These are phyloP conservation scores for Mungos mungo DNA, from an alignment of 2,113 vertebrate genomes.

Conservation along the genomic window DNA sequence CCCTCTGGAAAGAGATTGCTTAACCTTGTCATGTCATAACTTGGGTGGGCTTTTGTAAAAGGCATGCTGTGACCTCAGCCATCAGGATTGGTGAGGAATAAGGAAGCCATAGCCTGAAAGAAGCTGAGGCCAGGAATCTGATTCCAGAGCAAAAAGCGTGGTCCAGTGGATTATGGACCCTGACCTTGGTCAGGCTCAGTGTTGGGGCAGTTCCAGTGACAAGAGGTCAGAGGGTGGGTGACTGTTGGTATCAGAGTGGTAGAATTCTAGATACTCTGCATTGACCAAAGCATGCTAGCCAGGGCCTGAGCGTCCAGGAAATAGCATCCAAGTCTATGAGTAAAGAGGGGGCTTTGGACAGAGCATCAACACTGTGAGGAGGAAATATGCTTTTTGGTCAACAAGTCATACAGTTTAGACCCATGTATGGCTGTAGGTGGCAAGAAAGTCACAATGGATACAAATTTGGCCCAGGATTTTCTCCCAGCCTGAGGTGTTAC, in stretches of 20 bases:
- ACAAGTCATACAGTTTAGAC: background rate
- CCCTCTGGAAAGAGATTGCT: background rate
- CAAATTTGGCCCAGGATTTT: background rate
- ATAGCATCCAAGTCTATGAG: background rate
- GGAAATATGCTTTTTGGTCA: background rate
- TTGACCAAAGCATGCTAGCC: background rate
- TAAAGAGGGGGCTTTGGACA: background rate
- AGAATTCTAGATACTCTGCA: background rate
- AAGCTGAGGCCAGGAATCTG: background rate
- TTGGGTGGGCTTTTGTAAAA: background rate
- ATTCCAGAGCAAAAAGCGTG: constrained; percentile 1
- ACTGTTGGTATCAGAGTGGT: background rate
- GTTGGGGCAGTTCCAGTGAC: background rate
- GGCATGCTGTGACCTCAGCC: background rate
- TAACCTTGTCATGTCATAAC: background rate
- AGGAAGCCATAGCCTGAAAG: background rate
- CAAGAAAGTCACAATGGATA: background rate
- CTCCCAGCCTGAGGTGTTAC: background rate
- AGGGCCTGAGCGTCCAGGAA: background rate
- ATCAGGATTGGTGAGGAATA: background rate
- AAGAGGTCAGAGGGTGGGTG: background rate
- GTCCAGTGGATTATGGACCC: background rate
- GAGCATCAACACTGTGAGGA: background rate
- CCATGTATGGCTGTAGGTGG: background rate
- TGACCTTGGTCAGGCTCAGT: background rate